Evolutionary conservation across 2,888 invertebrate species (phyloP), one percentile per base, ranked within the genome.

Genomic region (Balanococcus diminutus): DNA sequence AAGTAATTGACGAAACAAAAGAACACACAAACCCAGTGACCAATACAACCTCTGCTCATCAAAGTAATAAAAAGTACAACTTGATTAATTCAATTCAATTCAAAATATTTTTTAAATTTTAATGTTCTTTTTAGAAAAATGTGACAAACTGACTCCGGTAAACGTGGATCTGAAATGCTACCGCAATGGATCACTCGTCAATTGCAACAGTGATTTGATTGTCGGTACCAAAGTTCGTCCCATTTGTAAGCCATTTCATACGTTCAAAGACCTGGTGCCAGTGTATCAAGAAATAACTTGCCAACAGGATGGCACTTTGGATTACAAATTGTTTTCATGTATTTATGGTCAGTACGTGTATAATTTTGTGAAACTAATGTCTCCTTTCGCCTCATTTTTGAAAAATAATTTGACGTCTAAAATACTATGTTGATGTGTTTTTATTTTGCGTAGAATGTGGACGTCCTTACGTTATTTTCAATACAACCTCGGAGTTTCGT

Each of bases 401-500:
- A n/a, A n/a, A 39, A n/a, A n/a, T n/a, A n/a, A n/a, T n/a, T n/a
- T n/a, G n/a, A n/a, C n/a, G n/a, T n/a, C n/a, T n/a, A n/a, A n/a
- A n/a, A n/a, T n/a, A n/a, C n/a, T n/a, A n/a, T n/a, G n/a, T n/a
- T n/a, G n/a, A n/a, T n/a, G n/a, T n/a, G n/a, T n/a, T n/a, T n/a
- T n/a, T 42, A 16, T 22, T 56, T 56, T 8, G n/a, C n/a, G n/a
- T 4, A 84, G 84, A 72, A 22, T 86, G 86, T 79, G 86, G 86
- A n/a, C 39, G 25, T 42, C 75, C 81, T 11, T 22, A 14, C 46
- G 1, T 9, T 4, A 9, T 28, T 42, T 14, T 14, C 28, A 19
- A 19, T 16, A 31, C 61, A 2, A 79, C 32, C 4, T 51, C 75
- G 9, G 56, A 56, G 22, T 11, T 4, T 22, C 22, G 1, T 19